A percentile compares a stretch with the other conserved stretches of the same genome.
Evolutionary conservation across 2,888 invertebrate genomes (phyloP).

Genomic region (Sthenelais limicola): DNA sequence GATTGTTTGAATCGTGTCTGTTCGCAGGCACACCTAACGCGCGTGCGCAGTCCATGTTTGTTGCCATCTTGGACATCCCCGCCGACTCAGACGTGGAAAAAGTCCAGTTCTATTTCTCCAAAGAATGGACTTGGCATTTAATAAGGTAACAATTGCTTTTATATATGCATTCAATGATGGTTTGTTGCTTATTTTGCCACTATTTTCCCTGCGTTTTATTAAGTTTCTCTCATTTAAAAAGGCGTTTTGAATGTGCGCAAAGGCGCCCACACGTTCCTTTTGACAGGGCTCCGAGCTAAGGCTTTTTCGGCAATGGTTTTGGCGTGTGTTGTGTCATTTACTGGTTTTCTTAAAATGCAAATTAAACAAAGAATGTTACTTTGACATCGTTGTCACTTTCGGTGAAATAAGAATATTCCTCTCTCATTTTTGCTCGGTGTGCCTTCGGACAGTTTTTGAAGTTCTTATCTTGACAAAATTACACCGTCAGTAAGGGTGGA

Average conservation of each 20-base stretch:
- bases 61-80: slow-evolving; percentile 35
- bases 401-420: too few species aligned
- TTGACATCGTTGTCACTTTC: too few species aligned
- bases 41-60: slow-evolving; percentile 36
- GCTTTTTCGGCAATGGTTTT: too few species aligned
- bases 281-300: too few species aligned
- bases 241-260: not conserved
- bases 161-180: not conserved
- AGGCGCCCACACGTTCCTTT: not conserved
- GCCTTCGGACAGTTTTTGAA: too few species aligned
- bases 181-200: slow-evolving; percentile 8
- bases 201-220: slow-evolving; percentile 14
- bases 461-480: too few species aligned
- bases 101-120: slow-evolving; percentile 18
- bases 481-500: too few species aligned
- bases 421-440: too few species aligned
- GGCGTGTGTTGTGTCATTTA: too few species aligned
- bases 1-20: not conserved
- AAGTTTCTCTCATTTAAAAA: slow-evolving; percentile 26
- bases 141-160: slow-evolving; percentile 38
- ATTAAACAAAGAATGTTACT: too few species aligned
- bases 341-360: too few species aligned
- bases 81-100: slow-evolving; percentile 15
- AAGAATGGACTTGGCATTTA: slow-evolving; percentile 24
- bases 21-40: not conserved